Evolutionary conservation across 2,888 invertebrate species (phyloP).

Genomic region (Hyposoter dolosus): DNA sequence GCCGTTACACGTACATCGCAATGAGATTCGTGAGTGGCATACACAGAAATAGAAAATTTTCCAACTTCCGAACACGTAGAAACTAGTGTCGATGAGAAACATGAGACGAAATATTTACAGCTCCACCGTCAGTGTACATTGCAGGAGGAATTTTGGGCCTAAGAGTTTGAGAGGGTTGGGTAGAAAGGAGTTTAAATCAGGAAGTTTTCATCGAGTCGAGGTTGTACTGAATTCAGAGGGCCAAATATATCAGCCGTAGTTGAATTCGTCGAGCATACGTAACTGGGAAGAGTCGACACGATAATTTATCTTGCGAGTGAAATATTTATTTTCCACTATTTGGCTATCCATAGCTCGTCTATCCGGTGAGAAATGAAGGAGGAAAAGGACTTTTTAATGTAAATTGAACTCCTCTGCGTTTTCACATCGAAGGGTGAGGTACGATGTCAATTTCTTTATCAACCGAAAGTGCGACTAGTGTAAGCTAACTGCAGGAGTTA

Average conservation of each 20-base stretch:
- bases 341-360: not conserved
- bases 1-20: not conserved
- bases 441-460: too few species aligned
- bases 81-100: constrained; percentile 53
- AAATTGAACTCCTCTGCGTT: too few species aligned
- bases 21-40: constrained; percentile 51
- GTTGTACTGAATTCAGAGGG: constrained; percentile 23
- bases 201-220: constrained; percentile 39
- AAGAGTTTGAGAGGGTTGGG: constrained; percentile 10
- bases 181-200: constrained; percentile 16
- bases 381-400: not conserved
- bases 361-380: not conserved
- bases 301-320: not conserved
- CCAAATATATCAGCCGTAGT: not conserved
- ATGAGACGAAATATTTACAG: constrained; percentile 63
- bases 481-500: too few species aligned
- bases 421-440: too few species aligned
- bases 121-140: constrained; percentile 24
- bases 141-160: not conserved
- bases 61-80: constrained; percentile 54
- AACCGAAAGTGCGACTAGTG: too few species aligned
- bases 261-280: not conserved
- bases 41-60: constrained; percentile 38
- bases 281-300: not conserved
- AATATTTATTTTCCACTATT: not conserved